Evolutionary conservation across 2,888 invertebrate species (phyloP), one percentile per base, ranked within the genome.

Genomic region (Orthosia incerta): DNA sequence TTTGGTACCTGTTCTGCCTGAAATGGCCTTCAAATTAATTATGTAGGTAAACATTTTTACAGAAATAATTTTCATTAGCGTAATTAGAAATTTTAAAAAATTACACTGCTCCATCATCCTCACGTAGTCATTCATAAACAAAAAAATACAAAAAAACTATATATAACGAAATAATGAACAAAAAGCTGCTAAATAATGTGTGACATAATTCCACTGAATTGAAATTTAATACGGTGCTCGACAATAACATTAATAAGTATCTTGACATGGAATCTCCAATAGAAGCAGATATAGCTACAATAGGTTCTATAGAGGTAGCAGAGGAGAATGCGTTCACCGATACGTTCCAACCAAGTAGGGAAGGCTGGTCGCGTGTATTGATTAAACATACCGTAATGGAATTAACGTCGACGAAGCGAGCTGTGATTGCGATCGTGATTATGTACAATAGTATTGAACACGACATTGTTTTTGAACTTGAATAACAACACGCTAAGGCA

Each of bases 351-450:
- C 45, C 15, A 26, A 26, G 16, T 60, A 20, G 45, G 46, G 59
- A 79, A 82, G 83, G 74, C 82, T 80, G 86, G 82, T 84, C 86
- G 76, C 82, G 59, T 63, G 85, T 90, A 90, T 90, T 84, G 90
- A 90, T 90, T 87, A 86, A 85, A 86, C 80, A 76, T 77, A 67
- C 63, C 75, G 61, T 89, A 86, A 90, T 88, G 86, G 86, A 86
- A 89, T 89, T 87, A 89, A 76, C 74, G 67, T 76, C 46, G 72
- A 59, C 69, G 80, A 78, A 83, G 79, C 71, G 56, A 61, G 64
- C 69, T 56, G 72, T 76, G 79, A 82, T 87, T 76, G 71, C 63
- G 51, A 77, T 67, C 67, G 23, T 70, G 69, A 77, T 85, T 70
- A 65, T 68, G 61, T 70, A 59, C 71, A 51, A 31, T 69, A n/a